Conservation (phyloP, 2,888 invertebrate genomes). For the Nomada fucata region DNA sequence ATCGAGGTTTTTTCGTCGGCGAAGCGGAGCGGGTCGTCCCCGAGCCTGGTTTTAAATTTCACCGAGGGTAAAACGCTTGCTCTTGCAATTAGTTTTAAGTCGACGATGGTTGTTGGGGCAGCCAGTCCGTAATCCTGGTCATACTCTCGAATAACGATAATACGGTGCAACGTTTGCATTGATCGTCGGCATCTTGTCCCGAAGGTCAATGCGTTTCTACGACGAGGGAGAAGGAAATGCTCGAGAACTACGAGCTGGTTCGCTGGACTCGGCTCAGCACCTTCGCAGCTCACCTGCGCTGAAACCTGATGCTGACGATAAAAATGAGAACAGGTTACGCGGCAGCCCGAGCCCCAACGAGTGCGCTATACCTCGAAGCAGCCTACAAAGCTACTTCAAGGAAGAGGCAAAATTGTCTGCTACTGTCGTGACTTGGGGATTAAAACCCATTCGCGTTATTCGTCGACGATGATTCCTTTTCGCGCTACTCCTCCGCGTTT, state of each 20-base stretch:
- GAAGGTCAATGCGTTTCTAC: slow-evolving; percentile 70
- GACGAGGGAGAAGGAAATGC: slow-evolving; percentile 65
- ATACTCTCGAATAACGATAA: slow-evolving; percentile 31
- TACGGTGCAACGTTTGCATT: slow-evolving; percentile 29
- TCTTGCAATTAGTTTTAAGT: slow-evolving; percentile 12
- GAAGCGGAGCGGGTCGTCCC: slow-evolving; percentile 11
- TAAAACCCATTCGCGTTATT: slow-evolving; percentile 30
- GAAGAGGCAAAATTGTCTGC: slow-evolving; percentile 62
- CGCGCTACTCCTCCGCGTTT: not conserved
- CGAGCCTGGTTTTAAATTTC: slow-evolving; percentile 51
- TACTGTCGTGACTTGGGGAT: slow-evolving; percentile 34
- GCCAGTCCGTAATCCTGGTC: not conserved
- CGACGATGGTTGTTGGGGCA: not conserved
- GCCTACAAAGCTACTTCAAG: slow-evolving; percentile 57
- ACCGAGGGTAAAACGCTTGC: slow-evolving; percentile 42
- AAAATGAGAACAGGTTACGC: slow-evolving; percentile 83
- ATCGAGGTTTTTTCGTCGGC: slow-evolving; percentile 19
- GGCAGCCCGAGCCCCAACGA: slow-evolving; percentile 65
- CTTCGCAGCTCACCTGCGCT: slow-evolving; percentile 80
- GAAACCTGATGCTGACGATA: slow-evolving; percentile 82
- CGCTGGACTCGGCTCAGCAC: slow-evolving; percentile 72
- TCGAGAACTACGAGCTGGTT: slow-evolving; percentile 64
- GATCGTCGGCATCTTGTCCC: slow-evolving; percentile 48
- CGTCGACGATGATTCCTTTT: slow-evolving; percentile 19
- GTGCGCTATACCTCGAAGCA: slow-evolving; percentile 62